phyloP scores from a whole-genome alignment of 1,140 invertebrate species.

The Eueides isabella region DNA sequence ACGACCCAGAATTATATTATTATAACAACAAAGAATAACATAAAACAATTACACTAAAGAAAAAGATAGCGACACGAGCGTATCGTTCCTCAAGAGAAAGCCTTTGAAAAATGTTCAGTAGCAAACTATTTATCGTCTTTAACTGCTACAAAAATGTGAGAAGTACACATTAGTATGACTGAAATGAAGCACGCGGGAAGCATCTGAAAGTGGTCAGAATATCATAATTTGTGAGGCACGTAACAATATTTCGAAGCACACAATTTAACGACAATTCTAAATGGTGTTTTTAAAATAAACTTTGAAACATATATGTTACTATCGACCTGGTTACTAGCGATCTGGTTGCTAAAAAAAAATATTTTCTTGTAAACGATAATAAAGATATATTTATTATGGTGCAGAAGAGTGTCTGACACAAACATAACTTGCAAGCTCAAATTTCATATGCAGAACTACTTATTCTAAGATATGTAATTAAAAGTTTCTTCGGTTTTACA shows the following conservation, averaged over 20 bases:
- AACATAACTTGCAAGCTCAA: no score
- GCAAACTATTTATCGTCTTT: conserved; percentile 43
- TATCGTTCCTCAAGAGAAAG: conserved; percentile 22
- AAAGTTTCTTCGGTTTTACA: no score
- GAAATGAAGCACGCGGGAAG: conserved; percentile 39
- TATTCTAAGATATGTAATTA: no score
- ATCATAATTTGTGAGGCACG: neutral
- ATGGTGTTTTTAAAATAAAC: no score
- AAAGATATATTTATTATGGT: no score
- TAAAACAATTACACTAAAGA: conserved; percentile 1
- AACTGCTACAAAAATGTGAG: conserved; percentile 47
- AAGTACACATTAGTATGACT: conserved; percentile 45
- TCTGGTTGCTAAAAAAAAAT: no score
- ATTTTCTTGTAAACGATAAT: no score
- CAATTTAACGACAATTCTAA: neutral
- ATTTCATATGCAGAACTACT: no score
- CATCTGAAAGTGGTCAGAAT: conserved; percentile 15
- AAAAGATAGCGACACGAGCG: conserved; percentile 8
- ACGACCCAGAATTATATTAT: no score
- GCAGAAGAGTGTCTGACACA: no score
- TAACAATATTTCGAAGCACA: neutral
- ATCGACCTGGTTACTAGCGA: no score
- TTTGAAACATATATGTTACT: no score
- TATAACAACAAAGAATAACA: neutral
- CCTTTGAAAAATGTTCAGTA: conserved; percentile 22